These are phyloP conservation scores for Lasiurus cinereus DNA, from an alignment of 2,113 vertebrate species.

Conservation along the genomic window DNA sequence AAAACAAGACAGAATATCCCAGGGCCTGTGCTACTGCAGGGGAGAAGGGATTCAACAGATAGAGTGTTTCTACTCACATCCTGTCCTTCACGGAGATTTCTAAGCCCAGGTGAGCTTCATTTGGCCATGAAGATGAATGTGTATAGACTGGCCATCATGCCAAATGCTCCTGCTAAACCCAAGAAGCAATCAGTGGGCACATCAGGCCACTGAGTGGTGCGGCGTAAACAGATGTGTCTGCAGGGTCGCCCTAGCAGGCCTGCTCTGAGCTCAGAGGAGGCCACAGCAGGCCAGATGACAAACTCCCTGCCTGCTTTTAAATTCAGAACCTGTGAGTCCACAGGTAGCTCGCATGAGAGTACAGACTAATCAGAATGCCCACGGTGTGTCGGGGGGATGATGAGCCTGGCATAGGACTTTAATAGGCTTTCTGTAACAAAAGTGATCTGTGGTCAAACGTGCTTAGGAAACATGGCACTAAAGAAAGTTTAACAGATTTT, in stretches of 20 bases:
- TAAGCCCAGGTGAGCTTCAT: neutral
- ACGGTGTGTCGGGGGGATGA: accelerated
- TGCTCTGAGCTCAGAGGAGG: neutral
- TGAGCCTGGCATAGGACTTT: neutral
- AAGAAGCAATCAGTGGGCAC: neutral
- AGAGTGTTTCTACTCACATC: neutral
- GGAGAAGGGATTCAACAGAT: neutral
- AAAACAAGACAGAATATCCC: slow-evolving; percentile 14
- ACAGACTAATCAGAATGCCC: neutral
- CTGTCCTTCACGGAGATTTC: neutral
- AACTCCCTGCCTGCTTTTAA: neutral
- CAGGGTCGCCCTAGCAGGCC: accelerated
- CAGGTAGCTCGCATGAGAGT: neutral
- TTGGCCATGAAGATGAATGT: neutral
- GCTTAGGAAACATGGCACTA: neutral
- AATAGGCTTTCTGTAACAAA: neutral
- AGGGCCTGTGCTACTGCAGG: neutral
- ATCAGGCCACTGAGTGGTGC: accelerated
- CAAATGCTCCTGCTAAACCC: neutral
- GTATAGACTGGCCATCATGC: neutral
- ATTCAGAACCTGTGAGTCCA: neutral
- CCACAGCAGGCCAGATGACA: neutral
- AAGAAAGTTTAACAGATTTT: neutral
- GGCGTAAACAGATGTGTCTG: accelerated
- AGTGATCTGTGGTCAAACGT: neutral